Evolutionary conservation across 1,140 invertebrate genomes (phyloP), one percentile per base, ranked within the genome.

Genomic region (Brachystomella parvula): DNA sequence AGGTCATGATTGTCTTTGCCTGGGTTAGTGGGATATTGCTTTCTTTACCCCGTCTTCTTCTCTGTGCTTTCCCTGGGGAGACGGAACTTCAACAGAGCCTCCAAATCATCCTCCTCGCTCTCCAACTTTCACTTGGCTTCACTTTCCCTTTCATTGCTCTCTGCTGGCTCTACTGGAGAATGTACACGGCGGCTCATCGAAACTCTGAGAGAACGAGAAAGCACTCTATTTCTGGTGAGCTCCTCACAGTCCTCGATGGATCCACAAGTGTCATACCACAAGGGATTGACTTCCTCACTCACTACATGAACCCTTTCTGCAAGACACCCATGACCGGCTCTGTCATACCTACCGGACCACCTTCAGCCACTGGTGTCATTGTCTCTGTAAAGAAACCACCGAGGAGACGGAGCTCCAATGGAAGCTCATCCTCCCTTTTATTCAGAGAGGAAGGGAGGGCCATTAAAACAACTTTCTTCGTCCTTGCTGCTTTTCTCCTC

Each of bases 371-470:
- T 32, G 56, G 53, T 30, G 65, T 68, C 60, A 33, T 74, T 67
- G 60, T 75, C 72, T 19, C 72, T 67, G 59, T 66, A 68, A 17
- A 64, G 70, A 75, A 65, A 32, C 63, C 65, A 33, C 57, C 69
- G 1, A 68, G 76, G 3, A 64, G 76, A 28, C 70, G 77, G 24
- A 74, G 73, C 35, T 78, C 77, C 29, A 79, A 77, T 61, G 78
- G 77, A 61, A 79, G 76, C 61, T 76, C 76, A 39, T 78, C 77
- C 0, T 77, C 77, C 2, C 70, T 80, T 2, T 75, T 80, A 35
- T 79, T 81, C 69, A 75, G 79, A 0, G 82, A 84, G 70, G 82
- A 83, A 70, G 81, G 82, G 69, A 78, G 81, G 60, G 80, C 83
- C 0, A 81, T 83, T 26, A 78, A 82, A 66, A 83, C 83, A 1